phyloP scores from a whole-genome alignment of 2,797 vertebrate species.

The Jordanella pulchra region DNA sequence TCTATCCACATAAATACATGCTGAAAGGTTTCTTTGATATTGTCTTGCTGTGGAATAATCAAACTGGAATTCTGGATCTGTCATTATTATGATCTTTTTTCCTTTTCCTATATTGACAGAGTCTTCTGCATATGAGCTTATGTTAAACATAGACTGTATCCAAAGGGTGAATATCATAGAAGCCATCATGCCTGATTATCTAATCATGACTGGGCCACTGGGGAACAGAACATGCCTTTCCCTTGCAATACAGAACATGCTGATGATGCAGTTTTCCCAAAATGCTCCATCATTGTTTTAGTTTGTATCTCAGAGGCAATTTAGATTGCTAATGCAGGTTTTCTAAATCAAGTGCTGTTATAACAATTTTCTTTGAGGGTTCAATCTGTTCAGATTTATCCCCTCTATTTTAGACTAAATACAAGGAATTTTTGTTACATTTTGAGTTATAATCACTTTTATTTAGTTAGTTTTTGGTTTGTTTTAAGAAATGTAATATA shows the following conservation, averaged over 20 bases:
- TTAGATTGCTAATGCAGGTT: conserved; percentile 28
- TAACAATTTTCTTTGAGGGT: conserved; percentile 26
- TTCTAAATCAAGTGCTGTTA: conserved; percentile 31
- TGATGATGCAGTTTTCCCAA: conserved; percentile 60
- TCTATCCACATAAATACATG: conserved; percentile 1
- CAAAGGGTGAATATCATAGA: conserved; percentile 64
- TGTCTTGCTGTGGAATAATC: neutral
- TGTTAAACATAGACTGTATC: conserved; percentile 35
- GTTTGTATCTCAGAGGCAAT: conserved; percentile 45
- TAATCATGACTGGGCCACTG: conserved; percentile 60
- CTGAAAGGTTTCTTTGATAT: conserved; percentile 1
- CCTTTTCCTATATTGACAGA: neutral
- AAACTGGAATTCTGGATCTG: neutral
- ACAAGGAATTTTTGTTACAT: neutral
- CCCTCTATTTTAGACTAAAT: neutral
- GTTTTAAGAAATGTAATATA: neutral
- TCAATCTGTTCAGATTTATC: conserved; percentile 38
- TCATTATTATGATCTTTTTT: conserved; percentile 30
- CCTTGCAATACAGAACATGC: conserved; percentile 40
- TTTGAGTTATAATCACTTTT: neutral
- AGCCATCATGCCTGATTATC: conserved; percentile 67
- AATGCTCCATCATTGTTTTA: conserved; percentile 45
- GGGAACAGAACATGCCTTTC: conserved; percentile 42
- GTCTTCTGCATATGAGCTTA: conserved; percentile 60
- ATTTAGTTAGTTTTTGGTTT: conserved; percentile 3